Conservation (phyloP, 2,888 invertebrate species). For the Sesamia inferens region DNA sequence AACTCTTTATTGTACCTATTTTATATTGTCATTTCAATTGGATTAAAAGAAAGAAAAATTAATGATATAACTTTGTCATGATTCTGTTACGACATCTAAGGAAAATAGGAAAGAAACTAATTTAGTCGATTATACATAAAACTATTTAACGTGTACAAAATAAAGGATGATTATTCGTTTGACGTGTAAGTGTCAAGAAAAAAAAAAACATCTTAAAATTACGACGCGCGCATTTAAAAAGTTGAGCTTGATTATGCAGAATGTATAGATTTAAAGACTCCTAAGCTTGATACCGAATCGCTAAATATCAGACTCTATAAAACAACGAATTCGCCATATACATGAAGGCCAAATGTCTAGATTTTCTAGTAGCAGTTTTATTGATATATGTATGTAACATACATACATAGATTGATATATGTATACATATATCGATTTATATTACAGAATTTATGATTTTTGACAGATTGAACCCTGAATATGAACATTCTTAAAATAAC, state of each 20-base stretch:
- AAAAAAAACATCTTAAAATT: not conserved
- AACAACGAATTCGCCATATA: no score
- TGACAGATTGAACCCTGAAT: no score
- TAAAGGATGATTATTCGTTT: not conserved
- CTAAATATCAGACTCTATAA: no score
- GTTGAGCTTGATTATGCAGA: constrained; percentile 21
- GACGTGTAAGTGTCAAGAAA: not conserved
- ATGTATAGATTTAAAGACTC: not conserved
- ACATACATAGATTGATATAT: no score
- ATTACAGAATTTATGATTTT: no score
- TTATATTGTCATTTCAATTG: not conserved
- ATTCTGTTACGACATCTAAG: not conserved
- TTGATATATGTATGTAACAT: no score
- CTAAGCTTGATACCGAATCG: no score
- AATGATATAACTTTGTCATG: no score
- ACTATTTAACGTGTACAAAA: constrained; percentile 6
- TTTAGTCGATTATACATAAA: not conserved
- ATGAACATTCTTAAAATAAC: no score
- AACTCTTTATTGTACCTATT: not conserved
- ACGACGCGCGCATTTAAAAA: constrained; percentile 27
- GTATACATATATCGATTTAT: no score
- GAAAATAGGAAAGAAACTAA: not conserved
- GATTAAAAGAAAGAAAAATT: not conserved
- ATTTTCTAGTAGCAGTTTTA: no score
- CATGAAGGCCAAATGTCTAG: no score